Conservation (phyloP, 1,140 invertebrate genomes). For the Chlorops oryzae region DNA sequence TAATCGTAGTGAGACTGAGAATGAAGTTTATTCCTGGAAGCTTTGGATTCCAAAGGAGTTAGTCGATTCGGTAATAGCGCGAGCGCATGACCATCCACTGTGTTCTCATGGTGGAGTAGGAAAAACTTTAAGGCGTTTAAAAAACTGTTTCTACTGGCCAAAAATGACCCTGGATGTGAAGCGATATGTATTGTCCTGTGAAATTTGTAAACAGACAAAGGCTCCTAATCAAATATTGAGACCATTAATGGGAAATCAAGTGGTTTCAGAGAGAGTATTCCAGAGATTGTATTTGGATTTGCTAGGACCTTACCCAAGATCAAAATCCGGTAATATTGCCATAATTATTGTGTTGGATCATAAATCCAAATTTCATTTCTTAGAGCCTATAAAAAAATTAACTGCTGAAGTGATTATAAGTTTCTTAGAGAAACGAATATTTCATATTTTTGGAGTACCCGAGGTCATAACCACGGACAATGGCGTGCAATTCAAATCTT, state of each 20-base stretch:
- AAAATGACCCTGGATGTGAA: constrained; percentile 8
- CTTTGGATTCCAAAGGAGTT: constrained; percentile 10
- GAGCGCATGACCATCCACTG: background rate
- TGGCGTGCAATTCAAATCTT: constrained; percentile 13
- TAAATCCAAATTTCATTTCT: constrained; percentile 9
- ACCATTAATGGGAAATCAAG: constrained; percentile 9
- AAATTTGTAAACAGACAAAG: constrained; percentile 12
- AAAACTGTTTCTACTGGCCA: constrained; percentile 8
- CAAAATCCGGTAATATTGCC: constrained; percentile 7
- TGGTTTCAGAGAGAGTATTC: constrained; percentile 3
- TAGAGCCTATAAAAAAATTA: constrained; percentile 6
- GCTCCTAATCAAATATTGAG: constrained; percentile 1
- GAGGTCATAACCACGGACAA: constrained; percentile 12
- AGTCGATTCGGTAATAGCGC: background rate
- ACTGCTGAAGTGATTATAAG: background rate
- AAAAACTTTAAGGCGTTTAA: constrained; percentile 6
- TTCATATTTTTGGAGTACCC: constrained; percentile 11
- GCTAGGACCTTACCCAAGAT: constrained; percentile 9
- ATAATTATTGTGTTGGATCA: constrained; percentile 11
- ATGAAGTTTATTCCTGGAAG: constrained; percentile 9
- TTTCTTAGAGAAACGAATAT: constrained; percentile 5
- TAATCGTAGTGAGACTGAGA: background rate
- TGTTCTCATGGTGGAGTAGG: constrained; percentile 10
- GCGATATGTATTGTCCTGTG: constrained; percentile 8
- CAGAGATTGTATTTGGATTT: constrained; percentile 11